phyloP scores from a whole-genome alignment of 2,888 invertebrate genomes.

The Synergus gifuensis region DNA sequence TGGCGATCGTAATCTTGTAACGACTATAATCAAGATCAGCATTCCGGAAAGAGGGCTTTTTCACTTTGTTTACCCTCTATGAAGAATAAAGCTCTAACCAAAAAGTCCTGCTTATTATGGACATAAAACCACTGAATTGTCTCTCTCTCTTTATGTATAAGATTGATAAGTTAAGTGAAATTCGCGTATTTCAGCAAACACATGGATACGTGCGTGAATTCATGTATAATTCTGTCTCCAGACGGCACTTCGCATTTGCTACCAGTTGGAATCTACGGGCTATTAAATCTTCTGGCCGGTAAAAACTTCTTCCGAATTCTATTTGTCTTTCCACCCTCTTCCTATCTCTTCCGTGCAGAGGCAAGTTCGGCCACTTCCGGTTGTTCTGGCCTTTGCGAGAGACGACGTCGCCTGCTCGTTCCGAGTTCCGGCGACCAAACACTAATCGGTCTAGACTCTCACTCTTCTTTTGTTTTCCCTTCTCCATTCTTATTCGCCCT shows the following conservation, averaged over 20 bases:
- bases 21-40: slow-evolving; percentile 18
- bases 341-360: slow-evolving; percentile 42
- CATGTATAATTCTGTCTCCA: slow-evolving; percentile 22
- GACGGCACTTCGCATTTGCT: slow-evolving; percentile 36
- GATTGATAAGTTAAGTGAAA: slow-evolving; percentile 29
- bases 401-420: slow-evolving; percentile 48
- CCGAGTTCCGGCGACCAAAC: slow-evolving; percentile 68
- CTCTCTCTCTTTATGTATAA: slow-evolving; percentile 35
- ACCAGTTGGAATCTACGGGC: slow-evolving; percentile 59
- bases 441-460: slow-evolving; percentile 73
- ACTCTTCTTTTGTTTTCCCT: slow-evolving; percentile 43
- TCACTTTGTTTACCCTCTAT: background rate
- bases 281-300: slow-evolving; percentile 70
- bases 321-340: slow-evolving; percentile 70
- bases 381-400: slow-evolving; percentile 55
- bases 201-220: background rate
- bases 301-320: slow-evolving; percentile 74
- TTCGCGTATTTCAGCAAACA: slow-evolving; percentile 28
- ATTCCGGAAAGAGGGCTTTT: background rate
- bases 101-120: slow-evolving; percentile 5
- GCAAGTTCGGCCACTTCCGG: slow-evolving; percentile 65
- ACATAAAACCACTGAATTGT: background rate
- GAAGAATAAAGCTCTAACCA: background rate
- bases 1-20: slow-evolving; percentile 36
- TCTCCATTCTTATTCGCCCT: slow-evolving; percentile 38